Conservation (phyloP, 2,113 vertebrate species). For the Pygoscelis antarcticus region DNA sequence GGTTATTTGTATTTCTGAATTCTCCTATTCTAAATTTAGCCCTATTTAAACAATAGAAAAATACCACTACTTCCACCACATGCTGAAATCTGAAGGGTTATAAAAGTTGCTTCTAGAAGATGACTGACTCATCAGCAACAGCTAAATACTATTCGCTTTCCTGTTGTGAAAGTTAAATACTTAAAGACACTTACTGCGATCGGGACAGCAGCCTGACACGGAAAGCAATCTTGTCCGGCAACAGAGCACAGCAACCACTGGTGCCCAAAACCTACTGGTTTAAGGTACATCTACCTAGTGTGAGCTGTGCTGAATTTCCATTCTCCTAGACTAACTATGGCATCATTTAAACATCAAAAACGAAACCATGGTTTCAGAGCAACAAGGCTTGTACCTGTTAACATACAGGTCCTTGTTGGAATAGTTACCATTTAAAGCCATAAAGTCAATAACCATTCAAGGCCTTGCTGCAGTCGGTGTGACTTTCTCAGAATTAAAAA, state of each 20-base stretch:
- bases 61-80: not conserved
- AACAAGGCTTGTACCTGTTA: not conserved
- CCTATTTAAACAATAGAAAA: not conserved
- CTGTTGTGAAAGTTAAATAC: not conserved
- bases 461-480: fast-evolving
- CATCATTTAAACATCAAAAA: not conserved
- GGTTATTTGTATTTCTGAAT: not conserved
- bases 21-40: not conserved
- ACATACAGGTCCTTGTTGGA: not conserved
- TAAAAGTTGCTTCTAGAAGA: not conserved
- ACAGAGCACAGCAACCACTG: not conserved
- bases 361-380: fast-evolving
- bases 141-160: not conserved
- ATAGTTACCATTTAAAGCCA: not conserved
- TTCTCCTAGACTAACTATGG: not conserved
- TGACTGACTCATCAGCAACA: not conserved
- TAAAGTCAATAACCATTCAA: not conserved
- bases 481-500: not conserved
- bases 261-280: not conserved
- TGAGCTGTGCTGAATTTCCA: not conserved
- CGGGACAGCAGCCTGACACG: not conserved
- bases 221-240: not conserved
- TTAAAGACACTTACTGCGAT: not conserved
- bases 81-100: not conserved
- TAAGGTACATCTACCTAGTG: not conserved